phyloP scores from a whole-genome alignment of 2,797 vertebrate genomes.

The Sphenodon punctatus region DNA sequence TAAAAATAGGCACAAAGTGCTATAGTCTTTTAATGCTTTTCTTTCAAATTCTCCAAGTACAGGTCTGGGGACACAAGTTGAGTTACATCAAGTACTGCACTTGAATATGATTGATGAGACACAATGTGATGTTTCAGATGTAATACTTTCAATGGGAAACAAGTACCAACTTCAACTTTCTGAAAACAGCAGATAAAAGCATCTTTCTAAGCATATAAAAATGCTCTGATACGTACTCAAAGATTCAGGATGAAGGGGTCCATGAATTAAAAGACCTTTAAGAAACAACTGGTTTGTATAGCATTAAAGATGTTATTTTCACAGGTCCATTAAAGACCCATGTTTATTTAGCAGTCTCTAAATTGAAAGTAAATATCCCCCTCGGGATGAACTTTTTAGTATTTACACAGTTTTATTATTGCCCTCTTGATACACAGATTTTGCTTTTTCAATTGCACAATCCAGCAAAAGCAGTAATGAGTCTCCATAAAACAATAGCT shows the following conservation, averaged over 20 bases:
- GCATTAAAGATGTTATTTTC: background rate
- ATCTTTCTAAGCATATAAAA: background rate
- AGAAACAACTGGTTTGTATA: background rate
- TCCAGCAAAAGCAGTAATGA: background rate
- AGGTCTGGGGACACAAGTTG: conserved; percentile 4
- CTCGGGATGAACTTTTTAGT: background rate
- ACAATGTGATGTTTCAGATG: background rate
- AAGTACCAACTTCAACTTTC: background rate
- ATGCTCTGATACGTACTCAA: background rate
- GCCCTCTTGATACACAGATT: background rate
- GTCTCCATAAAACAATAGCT: background rate
- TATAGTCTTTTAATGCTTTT: background rate
- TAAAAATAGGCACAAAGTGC: background rate
- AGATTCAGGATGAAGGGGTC: background rate
- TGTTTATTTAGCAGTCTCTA: background rate
- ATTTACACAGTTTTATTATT: rapidly evolving
- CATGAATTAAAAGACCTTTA: background rate
- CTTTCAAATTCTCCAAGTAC: conserved; percentile 8
- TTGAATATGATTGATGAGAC: background rate
- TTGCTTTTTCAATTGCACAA: background rate
- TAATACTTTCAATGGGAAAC: background rate
- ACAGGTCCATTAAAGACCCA: background rate
- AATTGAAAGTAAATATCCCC: background rate
- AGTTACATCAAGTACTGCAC: background rate
- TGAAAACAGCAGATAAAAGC: background rate